phyloP scores from a whole-genome alignment of 2,113 vertebrate species.

The Dolichotis patagonum region DNA sequence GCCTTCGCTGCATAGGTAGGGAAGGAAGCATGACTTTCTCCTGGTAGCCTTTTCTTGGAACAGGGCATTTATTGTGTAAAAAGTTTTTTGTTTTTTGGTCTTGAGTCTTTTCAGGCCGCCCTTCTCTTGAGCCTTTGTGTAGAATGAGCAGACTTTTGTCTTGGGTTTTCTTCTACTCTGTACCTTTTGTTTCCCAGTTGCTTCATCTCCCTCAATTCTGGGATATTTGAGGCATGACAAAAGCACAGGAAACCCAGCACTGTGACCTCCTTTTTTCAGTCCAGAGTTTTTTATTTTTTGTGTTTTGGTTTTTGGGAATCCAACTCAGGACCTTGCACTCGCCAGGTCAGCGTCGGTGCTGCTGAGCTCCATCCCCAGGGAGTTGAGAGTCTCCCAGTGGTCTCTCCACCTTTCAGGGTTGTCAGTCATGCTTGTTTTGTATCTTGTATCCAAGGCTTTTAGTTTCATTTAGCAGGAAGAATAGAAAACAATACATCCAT shows the following conservation, averaged over 20 bases:
- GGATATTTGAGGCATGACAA: neutral
- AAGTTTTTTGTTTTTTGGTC: neutral
- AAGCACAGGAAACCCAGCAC: neutral
- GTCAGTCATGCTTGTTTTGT: neutral
- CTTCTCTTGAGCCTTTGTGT: neutral
- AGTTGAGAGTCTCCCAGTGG: neutral
- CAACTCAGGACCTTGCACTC: no score
- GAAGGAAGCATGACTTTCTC: neutral
- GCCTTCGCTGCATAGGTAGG: neutral
- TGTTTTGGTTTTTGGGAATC: no score
- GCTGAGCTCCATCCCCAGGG: no score
- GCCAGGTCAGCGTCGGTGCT: no score
- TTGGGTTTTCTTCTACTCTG: rapidly evolving
- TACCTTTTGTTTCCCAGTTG: neutral
- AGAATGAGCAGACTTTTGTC: neutral
- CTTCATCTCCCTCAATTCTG: neutral
- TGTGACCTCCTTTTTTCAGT: neutral
- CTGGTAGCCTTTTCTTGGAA: neutral
- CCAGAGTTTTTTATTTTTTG: no score
- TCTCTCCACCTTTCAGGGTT: neutral
- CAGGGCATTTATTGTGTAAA: neutral
- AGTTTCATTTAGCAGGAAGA: neutral
- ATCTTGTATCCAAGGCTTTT: neutral
- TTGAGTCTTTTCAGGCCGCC: neutral
- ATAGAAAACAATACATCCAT: neutral